phyloP scores from a whole-genome alignment of 2,888 invertebrate genomes.

The Xestia ashworthii region DNA sequence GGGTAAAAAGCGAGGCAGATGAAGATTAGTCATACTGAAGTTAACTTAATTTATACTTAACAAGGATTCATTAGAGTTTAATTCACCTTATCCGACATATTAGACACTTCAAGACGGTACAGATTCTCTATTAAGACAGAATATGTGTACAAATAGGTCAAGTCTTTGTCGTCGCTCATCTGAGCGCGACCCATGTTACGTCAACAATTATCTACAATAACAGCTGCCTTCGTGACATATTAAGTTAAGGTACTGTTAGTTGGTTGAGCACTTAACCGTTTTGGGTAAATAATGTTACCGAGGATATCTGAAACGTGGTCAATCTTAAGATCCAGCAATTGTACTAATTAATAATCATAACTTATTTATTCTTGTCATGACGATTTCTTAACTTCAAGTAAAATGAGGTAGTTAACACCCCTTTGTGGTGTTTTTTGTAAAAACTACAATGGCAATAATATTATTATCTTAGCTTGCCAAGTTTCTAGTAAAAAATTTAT shows the following conservation, averaged over 20 bases:
- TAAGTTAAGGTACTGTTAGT: slow-evolving; percentile 3
- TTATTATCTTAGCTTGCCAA: not conserved
- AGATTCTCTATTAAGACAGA: slow-evolving; percentile 2
- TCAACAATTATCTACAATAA: slow-evolving; percentile 30
- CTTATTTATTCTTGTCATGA: not conserved
- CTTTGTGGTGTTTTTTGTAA: too few species aligned
- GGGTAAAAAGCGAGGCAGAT: not conserved
- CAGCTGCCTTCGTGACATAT: not conserved
- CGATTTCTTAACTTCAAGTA: not conserved
- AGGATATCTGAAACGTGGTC: not conserved
- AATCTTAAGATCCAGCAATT: not conserved
- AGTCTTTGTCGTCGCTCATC: slow-evolving; percentile 30
- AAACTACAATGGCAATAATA: too few species aligned
- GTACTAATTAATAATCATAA: not conserved
- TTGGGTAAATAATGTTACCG: not conserved
- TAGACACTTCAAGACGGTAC: not conserved
- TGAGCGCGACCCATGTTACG: slow-evolving; percentile 25
- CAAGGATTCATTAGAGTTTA: not conserved
- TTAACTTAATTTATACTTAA: not conserved
- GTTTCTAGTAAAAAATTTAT: not conserved
- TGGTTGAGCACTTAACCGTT: not conserved
- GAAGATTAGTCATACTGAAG: not conserved
- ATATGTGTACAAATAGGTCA: not conserved
- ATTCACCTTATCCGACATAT: not conserved
- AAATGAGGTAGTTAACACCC: not conserved